Evolutionary conservation across 2,797 vertebrate genomes (phyloP).

Genomic region (Denticeps clupeoides): DNA sequence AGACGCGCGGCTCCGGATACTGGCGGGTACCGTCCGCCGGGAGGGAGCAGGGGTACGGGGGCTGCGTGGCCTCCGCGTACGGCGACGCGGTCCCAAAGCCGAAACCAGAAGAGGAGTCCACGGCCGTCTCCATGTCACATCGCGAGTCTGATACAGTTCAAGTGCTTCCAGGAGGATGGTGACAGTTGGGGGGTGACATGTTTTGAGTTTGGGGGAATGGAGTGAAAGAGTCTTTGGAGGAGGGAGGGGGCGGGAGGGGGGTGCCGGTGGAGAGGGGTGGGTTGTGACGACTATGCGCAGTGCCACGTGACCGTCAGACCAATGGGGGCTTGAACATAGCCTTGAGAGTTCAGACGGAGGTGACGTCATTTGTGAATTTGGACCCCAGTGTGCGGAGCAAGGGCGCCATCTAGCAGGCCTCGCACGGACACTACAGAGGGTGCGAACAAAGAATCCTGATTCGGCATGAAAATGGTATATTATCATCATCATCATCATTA

Average conservation of each 20-base stretch:
- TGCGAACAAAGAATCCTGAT: conserved; percentile 55
- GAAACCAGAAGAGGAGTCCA: no score
- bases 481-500: no score
- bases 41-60: conserved; percentile 60
- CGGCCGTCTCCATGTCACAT: no score
- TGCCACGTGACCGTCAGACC: conserved; percentile 68
- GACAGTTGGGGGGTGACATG: conserved; percentile 68
- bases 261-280: conserved; percentile 39
- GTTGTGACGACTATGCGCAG: conserved; percentile 67
- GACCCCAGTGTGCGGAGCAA: conserved; percentile 59
- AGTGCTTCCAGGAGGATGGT: conserved; percentile 60
- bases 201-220: conserved; percentile 38
- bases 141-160: conserved; percentile 28
- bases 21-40: conserved; percentile 59
- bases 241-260: conserved; percentile 9
- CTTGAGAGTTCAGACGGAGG: conserved; percentile 68
- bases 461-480: not conserved
- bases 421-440: conserved; percentile 44
- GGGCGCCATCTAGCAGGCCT: conserved; percentile 67
- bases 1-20: conserved; percentile 52
- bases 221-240: not conserved
- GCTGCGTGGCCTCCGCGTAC: conserved; percentile 66
- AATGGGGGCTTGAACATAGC: conserved; percentile 77
- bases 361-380: conserved; percentile 53
- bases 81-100: no score